Percentiles rank a stretch among this genome's conserved stretches.
phyloP scores from a whole-genome alignment of 2,113 vertebrate species.

The Eubucco bourcierii region DNA sequence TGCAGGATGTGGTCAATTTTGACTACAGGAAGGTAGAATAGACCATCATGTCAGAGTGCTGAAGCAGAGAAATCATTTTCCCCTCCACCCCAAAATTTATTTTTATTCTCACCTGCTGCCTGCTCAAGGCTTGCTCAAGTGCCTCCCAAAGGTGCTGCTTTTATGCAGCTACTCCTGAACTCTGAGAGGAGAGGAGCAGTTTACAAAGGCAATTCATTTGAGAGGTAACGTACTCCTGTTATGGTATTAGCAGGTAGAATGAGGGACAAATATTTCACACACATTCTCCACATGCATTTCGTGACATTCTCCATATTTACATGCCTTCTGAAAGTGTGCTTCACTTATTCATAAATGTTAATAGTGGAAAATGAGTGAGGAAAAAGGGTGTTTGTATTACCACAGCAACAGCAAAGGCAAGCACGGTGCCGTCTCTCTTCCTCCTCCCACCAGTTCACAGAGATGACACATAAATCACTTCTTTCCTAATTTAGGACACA shows the following conservation, averaged over 20 bases:
- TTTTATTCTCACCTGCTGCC: not conserved
- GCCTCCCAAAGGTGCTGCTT: not conserved
- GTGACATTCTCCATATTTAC: not conserved
- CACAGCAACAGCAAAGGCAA: not conserved
- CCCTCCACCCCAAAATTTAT: not conserved
- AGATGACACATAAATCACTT: not conserved
- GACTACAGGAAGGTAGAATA: not conserved
- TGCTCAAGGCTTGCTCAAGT: not conserved
- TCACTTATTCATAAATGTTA: not conserved
- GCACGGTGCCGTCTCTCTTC: not conserved
- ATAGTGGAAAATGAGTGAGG: not conserved
- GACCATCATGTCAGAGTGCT: not conserved
- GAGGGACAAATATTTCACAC: not conserved
- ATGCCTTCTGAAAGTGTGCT: not conserved
- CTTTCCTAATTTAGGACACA: not conserved
- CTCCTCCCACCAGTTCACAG: not conserved
- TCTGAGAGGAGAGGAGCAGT: not conserved
- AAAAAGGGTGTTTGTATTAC: not conserved
- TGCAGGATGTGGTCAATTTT: not conserved
- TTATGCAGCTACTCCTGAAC: not conserved
- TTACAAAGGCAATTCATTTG: not conserved
- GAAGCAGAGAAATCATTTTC: not conserved
- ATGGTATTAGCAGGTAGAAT: not conserved
- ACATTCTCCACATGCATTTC: fast-evolving
- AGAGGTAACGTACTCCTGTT: fast-evolving